Evolutionary conservation across 2,888 invertebrate species (phyloP).

Genomic region (Limnephilus marmoratus): DNA sequence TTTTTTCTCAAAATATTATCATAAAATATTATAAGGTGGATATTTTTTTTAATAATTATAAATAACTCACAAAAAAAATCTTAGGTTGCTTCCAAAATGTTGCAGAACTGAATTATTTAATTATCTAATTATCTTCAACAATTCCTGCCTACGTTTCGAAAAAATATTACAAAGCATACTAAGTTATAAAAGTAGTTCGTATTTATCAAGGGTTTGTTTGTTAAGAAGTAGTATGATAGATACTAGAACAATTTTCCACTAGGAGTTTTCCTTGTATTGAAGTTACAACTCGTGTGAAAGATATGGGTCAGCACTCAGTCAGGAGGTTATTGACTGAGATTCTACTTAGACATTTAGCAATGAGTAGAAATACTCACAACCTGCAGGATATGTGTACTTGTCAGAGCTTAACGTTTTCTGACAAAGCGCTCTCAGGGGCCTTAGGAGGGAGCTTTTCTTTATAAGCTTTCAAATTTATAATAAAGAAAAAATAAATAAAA

Average conservation of each 20-base stretch:
- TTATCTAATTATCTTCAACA: too few relatives aligned
- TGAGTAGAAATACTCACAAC: not conserved
- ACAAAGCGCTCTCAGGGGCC: not conserved
- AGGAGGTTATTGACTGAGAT: not conserved
- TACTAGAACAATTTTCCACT: not conserved
- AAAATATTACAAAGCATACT: not conserved
- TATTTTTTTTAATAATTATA: too few relatives aligned
- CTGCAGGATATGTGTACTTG: not conserved
- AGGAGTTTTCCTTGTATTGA: not conserved
- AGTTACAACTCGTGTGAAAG: not conserved
- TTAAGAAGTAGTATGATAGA: not conserved
- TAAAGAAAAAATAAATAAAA: not conserved
- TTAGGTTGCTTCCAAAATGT: too few relatives aligned
- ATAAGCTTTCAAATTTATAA: not conserved
- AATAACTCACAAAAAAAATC: too few relatives aligned
- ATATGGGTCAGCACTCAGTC: not conserved
- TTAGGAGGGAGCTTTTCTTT: not conserved
- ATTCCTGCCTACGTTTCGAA: not conserved
- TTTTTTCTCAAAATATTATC: too few relatives aligned
- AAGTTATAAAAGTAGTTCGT: not conserved
- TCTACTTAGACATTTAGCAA: not conserved
- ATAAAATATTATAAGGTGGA: too few relatives aligned
- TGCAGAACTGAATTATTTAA: too few relatives aligned
- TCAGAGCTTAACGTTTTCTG: not conserved
- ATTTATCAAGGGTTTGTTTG: not conserved